Conservation (phyloP, 2,113 vertebrate genomes). For the Fregetta grallaria region DNA sequence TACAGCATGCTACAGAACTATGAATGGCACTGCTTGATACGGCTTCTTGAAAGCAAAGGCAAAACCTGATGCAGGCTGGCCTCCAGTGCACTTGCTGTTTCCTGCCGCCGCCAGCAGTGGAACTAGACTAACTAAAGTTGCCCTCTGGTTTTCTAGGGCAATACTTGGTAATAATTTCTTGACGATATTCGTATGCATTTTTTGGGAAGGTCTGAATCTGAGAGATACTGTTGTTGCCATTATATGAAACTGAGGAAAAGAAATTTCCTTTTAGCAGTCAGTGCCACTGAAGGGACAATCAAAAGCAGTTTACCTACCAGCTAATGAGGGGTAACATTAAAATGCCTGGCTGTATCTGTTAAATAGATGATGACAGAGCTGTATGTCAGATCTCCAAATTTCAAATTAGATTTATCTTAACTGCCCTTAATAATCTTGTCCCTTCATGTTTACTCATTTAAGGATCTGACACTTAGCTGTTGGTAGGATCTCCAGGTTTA, state of each 20-base stretch:
- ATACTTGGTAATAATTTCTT: not conserved
- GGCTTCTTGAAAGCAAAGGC: not conserved
- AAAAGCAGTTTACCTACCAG: not conserved
- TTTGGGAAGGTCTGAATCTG: not conserved
- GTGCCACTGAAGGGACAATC: not conserved
- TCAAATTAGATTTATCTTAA: not conserved
- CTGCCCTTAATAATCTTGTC: not conserved
- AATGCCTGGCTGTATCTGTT: not conserved
- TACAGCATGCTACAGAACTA: not conserved
- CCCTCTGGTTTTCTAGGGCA: not conserved
- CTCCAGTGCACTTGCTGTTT: not conserved
- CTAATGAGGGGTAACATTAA: not conserved
- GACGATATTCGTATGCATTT: fast-evolving
- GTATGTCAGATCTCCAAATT: not conserved
- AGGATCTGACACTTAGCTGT: not conserved
- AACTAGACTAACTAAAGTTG: not conserved
- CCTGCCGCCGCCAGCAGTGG: not conserved
- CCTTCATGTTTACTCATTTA: not conserved
- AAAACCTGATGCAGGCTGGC: not conserved
- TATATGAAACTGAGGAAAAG: not conserved
- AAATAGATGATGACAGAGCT: not conserved
- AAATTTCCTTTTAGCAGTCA: not conserved
- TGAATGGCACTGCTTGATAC: not conserved
- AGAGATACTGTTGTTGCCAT: not conserved
- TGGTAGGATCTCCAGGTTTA: not conserved